phyloP scores from a whole-genome alignment of 2,888 invertebrate species.

The Endotricha flammealis region DNA sequence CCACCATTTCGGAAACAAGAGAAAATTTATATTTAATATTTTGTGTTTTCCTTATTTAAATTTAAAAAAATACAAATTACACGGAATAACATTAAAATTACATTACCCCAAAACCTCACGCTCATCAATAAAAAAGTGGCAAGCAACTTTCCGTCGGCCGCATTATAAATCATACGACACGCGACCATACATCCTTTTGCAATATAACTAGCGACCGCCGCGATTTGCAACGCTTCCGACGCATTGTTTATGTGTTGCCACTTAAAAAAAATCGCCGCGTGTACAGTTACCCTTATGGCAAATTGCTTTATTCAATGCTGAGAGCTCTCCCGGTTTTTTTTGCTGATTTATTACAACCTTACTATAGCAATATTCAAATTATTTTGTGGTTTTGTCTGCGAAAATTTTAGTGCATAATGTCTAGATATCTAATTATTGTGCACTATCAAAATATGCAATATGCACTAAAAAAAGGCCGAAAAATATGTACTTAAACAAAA shows the following conservation, averaged over 20 bases:
- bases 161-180: constrained; percentile 42
- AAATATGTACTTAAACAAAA: no score
- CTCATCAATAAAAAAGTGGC: constrained; percentile 18
- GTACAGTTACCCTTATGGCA: constrained; percentile 22
- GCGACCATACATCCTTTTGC: constrained; percentile 62
- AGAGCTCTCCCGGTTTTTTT: constrained; percentile 10
- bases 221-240: constrained; percentile 64
- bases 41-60: no score
- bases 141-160: constrained; percentile 20
- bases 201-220: constrained; percentile 53
- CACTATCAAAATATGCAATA: no score
- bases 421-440: no score
- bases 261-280: constrained; percentile 24
- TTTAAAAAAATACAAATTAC: no score
- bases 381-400: not conserved
- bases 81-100: constrained; percentile 28
- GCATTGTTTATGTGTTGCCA: constrained; percentile 24
- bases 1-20: no score
- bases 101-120: constrained; percentile 23
- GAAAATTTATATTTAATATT: no score
- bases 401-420: no score
- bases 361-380: not conserved
- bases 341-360: not conserved
- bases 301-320: constrained; percentile 25
- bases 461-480: no score